Evolutionary conservation across 2,113 vertebrate genomes (phyloP), one percentile per base, ranked within the genome.

Genomic region (Octodon degus): DNA sequence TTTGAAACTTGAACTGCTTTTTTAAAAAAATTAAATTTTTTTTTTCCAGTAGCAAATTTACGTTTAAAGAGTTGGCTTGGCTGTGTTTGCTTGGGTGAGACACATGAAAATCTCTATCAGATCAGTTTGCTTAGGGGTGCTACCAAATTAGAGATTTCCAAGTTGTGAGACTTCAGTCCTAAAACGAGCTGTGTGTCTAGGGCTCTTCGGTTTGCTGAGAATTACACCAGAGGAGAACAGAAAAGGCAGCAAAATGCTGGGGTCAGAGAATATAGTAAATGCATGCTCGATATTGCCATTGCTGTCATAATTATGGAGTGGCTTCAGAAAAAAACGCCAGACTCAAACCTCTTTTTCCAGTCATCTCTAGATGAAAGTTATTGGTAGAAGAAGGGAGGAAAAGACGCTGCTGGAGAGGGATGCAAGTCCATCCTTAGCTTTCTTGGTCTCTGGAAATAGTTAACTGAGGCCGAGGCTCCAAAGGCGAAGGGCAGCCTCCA

Each of bases 101-200:
- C 24, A 11, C 12, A 65, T 65, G 32, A 32, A 76, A 58, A 60
- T 67, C 84, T 93, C 87, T 55, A 37, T 74, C 32, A 81, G 34
- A 68, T 27, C 62, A 25, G 17, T 83, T 93, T 91, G 40, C 81
- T 90, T 65, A 83, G 50, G 58, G 27, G 53, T 82, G 1, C 34
- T 74, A 83, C 6, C 72, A 79, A 80, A 84, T 89, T 20, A 53
- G 10, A 90, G 11, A 94, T 62, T 79, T 94, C n/a, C 25, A 86
- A 91, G 47, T 63, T 76, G 40, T 63, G 72, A 0, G 5, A 76
- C 24, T 47, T 90, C 37, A 79, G 25, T 16, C 53, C 63, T 5
- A 76, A 67, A 88, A 1, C 22, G 20, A 96, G 20, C 30, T 53
- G 3, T 40, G 53, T 20, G 14, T 94, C 76, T 62, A 4, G 30